A percentile compares a stretch with the other conserved stretches of the same genome.
Conservation (phyloP, 2,797 vertebrate species). For the Valencia hispanica region DNA sequence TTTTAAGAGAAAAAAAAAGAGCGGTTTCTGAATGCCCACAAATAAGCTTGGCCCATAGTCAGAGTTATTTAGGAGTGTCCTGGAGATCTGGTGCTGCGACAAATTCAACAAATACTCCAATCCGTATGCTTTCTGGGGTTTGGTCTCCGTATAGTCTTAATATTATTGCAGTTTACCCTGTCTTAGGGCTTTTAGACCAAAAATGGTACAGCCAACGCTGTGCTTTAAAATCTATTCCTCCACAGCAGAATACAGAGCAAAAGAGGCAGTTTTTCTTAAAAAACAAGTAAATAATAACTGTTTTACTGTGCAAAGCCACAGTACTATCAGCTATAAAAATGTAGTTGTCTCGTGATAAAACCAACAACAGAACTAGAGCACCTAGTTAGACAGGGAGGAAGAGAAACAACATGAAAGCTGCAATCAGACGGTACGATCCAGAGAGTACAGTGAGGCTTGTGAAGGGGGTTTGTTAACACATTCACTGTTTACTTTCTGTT, state of each 20-base stretch:
- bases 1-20: not conserved
- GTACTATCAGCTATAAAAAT: not conserved
- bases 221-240: not conserved
- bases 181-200: not conserved
- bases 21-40: not conserved
- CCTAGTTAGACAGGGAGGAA: not conserved
- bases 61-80: not conserved
- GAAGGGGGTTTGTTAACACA: not conserved
- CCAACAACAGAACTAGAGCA: not conserved
- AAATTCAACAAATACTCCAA: not conserved
- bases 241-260: not conserved
- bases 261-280: not conserved
- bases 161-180: not conserved
- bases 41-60: not conserved
- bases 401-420: not conserved
- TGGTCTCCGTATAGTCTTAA: not conserved
- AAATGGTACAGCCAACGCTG: not conserved
- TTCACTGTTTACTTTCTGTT: slow-evolving; percentile 1
- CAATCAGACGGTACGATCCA: not conserved
- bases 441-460: slow-evolving; percentile 5
- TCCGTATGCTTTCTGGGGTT: not conserved
- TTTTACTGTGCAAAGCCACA: not conserved
- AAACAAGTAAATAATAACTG: not conserved
- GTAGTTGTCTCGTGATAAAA: not conserved
- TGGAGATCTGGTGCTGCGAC: not conserved